Evolutionary conservation across 2,888 invertebrate species (phyloP), one percentile per base, ranked within the genome.

Genomic region (Dicyrtomina minuta): DNA sequence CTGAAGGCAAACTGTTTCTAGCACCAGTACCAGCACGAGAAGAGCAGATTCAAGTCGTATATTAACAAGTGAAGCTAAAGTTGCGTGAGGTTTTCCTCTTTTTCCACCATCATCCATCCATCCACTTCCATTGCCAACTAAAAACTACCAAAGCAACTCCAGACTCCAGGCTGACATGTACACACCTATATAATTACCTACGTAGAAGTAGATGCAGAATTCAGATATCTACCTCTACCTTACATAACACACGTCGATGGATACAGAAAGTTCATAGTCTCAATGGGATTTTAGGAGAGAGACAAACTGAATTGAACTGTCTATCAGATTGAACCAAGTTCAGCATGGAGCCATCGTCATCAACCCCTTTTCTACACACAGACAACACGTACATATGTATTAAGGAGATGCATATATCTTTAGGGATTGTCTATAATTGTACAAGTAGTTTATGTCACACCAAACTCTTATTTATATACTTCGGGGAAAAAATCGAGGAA

Each of bases 301-400:
- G 56, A 56, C 33, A 56, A 27, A 22, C 56, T 20, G 33, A 62
- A 62, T 62, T 49, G 62, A 62, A 62, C 62, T 62, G 62, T 60
- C 60, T 60, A 43, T 62, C 49, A 62, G 62, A 62, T 49, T 44
- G 62, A 62, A 24, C 43, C 41, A 20, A 53, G 51, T 53, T 53
- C 51, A 53, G 51, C 51, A 53, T 33, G 51, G 51, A 53, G 51
- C 51, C 51, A 53, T 53, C 51, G 20, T 53, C 51, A 53, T 53
- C 51, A 53, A 22, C 51, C 51, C 22, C 22, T 22, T 53, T 22
- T n/a, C 8, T 17, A 53, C 22, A 5, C 12, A 53, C 22, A 33
- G 33, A 33, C 3, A 33, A 33, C 33, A 33, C 8, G 33, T 33
- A 33, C 33, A 33, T 33, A 33, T 8, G 33, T 33, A 33, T 33